Evolutionary conservation across 2,797 vertebrate genomes (phyloP).

Genomic region (Threskiornis aethiopicus): DNA sequence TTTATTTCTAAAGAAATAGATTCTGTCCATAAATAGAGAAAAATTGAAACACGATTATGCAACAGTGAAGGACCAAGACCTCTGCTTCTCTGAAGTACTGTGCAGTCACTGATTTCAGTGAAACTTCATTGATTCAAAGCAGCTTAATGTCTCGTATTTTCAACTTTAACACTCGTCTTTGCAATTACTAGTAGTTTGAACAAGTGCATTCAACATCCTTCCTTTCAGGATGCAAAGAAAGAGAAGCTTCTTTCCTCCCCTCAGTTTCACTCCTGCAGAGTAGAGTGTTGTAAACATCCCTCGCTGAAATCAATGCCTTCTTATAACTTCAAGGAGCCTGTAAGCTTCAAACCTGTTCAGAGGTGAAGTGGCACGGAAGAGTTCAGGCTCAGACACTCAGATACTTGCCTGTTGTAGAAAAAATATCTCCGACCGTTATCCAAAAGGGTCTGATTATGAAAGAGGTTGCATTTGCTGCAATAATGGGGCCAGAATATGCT

Average conservation of each 20-base stretch:
- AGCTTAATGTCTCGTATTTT: background rate
- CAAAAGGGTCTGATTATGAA: constrained; percentile 50
- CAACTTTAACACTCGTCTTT: background rate
- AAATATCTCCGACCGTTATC: constrained; percentile 11
- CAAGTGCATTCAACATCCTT: constrained; percentile 58
- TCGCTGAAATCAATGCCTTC: constrained; percentile 69
- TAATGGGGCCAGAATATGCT: background rate
- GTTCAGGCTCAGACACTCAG: constrained; percentile 53
- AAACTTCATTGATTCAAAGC: background rate
- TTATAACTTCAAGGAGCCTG: constrained; percentile 73
- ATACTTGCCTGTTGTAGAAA: constrained; percentile 42
- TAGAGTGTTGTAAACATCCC: constrained; percentile 67
- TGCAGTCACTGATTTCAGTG: background rate
- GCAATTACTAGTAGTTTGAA: constrained; percentile 67
- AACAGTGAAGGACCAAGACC: background rate
- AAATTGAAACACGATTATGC: background rate
- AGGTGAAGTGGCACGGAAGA: constrained; percentile 62
- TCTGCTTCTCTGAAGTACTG: background rate
- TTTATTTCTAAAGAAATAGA: background rate
- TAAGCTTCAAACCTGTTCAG: constrained; percentile 69
- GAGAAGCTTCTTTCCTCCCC: constrained; percentile 65
- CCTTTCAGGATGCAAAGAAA: constrained; percentile 71
- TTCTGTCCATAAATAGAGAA: background rate
- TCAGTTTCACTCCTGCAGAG: constrained; percentile 67
- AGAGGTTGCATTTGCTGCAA: constrained; percentile 42